A percentile compares a stretch with the other conserved stretches of the same genome.
phyloP scores from a whole-genome alignment of 2,797 vertebrate species.

The Cirrhinus mrigala region DNA sequence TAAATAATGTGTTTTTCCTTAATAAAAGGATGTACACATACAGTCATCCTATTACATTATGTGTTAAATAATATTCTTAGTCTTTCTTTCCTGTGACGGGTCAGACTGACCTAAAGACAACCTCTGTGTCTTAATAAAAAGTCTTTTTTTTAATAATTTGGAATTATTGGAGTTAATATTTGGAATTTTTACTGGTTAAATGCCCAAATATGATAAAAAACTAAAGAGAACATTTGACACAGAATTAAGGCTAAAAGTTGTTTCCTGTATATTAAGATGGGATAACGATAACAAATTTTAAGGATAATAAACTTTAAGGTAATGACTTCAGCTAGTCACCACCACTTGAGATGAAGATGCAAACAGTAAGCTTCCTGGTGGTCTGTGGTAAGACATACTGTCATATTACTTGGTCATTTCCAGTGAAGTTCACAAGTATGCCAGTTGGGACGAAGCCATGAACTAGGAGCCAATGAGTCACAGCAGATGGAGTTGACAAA shows the following conservation, averaged over 20 bases:
- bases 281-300: neutral
- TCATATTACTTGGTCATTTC: neutral
- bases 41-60: no score
- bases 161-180: no score
- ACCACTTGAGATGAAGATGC: neutral
- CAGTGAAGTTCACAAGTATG: neutral
- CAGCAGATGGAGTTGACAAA: neutral
- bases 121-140: no score
- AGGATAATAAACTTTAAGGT: neutral
- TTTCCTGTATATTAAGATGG: neutral
- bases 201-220: neutral
- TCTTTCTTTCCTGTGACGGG: no score
- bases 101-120: neutral
- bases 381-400: neutral
- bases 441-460: neutral
- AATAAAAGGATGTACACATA: no score
- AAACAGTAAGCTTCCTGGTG: neutral
- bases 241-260: neutral
- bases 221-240: neutral
- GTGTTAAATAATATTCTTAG: no score
- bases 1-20: no score
- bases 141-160: no score
- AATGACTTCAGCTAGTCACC: neutral
- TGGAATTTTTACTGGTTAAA: no score
- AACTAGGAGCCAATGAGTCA: neutral